Evolutionary conservation across 2,888 invertebrate genomes (phyloP), one percentile per base, ranked within the genome.

Genomic region (Chymomyza procnemis): DNA sequence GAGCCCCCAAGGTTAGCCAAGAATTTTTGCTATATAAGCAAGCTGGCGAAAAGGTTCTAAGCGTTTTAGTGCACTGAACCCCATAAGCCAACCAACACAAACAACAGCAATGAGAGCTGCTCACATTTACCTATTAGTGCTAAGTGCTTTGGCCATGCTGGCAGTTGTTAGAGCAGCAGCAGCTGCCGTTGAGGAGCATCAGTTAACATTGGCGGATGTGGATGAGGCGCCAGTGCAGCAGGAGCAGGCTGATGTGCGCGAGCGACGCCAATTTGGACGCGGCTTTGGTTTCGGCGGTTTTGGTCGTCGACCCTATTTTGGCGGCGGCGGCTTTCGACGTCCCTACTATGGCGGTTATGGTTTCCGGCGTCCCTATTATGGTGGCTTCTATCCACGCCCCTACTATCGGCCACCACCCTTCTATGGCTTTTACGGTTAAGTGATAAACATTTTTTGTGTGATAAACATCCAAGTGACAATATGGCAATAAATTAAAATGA

Each of bases 121-220:
- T 66, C 58, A 67, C 71, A 73, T 79, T 60, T 79, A 69, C 77
- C 80, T 82, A 85, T 85, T 86, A 82, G 75, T 72, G 75, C 67
- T 79, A 77, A 81, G 83, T 85, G 80, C 78, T 70, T 48, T 68
- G 71, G 62, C 58, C 61, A 65, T 81, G 62, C 50, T 72, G 72
- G 69, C 59, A 50, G 74, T 19, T 19, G 59, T 60, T 30, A 61
- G 26, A 54, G 50, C 62, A 48, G 52, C 66, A 19, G 61, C 52
- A 56, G 62, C 58, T 21, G 16, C 65, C 41, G 60, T 30, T 73
- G 73, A 56, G 8, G 16, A 6, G 30, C 74, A 77, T 70, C 85
- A 73, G 73, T 73, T 86, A 71, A 73, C 85, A 67, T 66, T 79
- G 71, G 73, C 82, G 79, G 84, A 84, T 88, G 88, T 79, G 71